Evolutionary conservation across 2,797 vertebrate genomes (phyloP), one percentile per base, ranked within the genome.

Genomic region (Platalea minor): DNA sequence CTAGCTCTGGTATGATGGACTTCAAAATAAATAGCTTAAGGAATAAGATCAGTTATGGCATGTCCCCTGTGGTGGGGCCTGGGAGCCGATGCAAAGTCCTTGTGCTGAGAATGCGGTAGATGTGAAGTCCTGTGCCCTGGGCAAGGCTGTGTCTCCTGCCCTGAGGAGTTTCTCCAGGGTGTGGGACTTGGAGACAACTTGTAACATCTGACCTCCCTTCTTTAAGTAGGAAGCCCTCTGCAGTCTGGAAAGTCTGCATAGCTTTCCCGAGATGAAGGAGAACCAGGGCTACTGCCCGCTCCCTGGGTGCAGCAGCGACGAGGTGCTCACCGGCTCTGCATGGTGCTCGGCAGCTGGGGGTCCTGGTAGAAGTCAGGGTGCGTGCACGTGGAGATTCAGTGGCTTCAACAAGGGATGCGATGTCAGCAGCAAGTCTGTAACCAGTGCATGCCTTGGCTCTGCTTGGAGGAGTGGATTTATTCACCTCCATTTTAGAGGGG

Each of bases 311-410:
- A 84, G 75, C 45, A 35, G 11, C 1, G 9, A 3, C 0, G 11
- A 16, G 56, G 9, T 29, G 23, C 26, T 67, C 3, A 0, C 26
- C 0, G 2, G 5, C 25, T 53, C 53, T 37, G 46, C 2, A 1
- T 11, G 31, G 15, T 6, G 41, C 59, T 65, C 3, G 1, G 51
- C 59, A 45, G 23, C 26, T 7, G 46, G 20, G 20, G 23, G 37
- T 17, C 19, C 1, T 15, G 64, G 17, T 31, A 17, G 60, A 6
- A 8, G 16, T 11, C 73, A 24, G 46, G 35, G 7, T 14, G 43
- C 37, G 11, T 13, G 20, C n/a, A 45, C 0, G 0, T 25, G 18
- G 12, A 28, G n/a, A 11, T 11, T 48, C 43, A 3, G 59, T 1
- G 63, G 19, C 11, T 67, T 37, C 20, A 46, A 7, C 25, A 33